phyloP scores from a whole-genome alignment of 2,797 vertebrate genomes.

The Miichthys miiuy region DNA sequence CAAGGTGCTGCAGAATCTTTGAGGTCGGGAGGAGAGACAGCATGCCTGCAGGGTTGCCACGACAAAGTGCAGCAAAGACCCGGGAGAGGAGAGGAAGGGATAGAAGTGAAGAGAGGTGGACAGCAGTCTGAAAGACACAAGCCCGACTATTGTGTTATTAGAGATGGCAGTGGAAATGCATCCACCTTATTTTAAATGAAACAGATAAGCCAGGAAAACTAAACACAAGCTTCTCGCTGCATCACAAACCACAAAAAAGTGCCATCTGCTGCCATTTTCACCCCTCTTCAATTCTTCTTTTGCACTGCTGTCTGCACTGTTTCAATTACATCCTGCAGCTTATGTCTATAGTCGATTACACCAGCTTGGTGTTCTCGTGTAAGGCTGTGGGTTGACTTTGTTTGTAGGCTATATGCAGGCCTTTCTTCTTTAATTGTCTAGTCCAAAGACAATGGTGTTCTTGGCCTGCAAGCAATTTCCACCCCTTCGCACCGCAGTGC shows the following conservation, averaged over 20 bases:
- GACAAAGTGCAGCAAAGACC: conserved; percentile 68
- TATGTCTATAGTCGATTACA: conserved; percentile 84
- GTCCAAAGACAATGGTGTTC: conserved; percentile 77
- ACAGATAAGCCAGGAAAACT: conserved; percentile 64
- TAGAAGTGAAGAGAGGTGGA: conserved; percentile 53
- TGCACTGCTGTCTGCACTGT: conserved; percentile 78
- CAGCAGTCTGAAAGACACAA: conserved; percentile 49
- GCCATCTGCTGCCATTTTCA: conserved; percentile 79
- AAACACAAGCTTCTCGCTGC: conserved; percentile 59
- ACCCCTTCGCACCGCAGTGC: conserved; percentile 51
- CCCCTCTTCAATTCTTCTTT: conserved; percentile 70
- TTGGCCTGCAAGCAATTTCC: conserved; percentile 68
- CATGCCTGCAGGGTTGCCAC: conserved; percentile 74
- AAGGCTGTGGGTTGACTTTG: conserved; percentile 69
- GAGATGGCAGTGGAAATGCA: conserved; percentile 49
- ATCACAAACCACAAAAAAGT: conserved; percentile 68
- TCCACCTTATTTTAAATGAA: conserved; percentile 45
- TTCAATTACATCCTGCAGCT: conserved; percentile 83
- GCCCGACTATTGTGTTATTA: conserved; percentile 57
- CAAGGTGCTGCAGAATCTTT: conserved; percentile 76
- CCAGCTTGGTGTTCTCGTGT: conserved; percentile 62
- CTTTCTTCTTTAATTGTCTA: conserved; percentile 76
- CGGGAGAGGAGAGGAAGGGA: conserved; percentile 51
- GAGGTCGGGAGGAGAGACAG: conserved; percentile 72
- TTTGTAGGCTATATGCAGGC: conserved; percentile 73